Conservation (phyloP, 2,888 invertebrate species). For the Dryobotodes eremita region DNA sequence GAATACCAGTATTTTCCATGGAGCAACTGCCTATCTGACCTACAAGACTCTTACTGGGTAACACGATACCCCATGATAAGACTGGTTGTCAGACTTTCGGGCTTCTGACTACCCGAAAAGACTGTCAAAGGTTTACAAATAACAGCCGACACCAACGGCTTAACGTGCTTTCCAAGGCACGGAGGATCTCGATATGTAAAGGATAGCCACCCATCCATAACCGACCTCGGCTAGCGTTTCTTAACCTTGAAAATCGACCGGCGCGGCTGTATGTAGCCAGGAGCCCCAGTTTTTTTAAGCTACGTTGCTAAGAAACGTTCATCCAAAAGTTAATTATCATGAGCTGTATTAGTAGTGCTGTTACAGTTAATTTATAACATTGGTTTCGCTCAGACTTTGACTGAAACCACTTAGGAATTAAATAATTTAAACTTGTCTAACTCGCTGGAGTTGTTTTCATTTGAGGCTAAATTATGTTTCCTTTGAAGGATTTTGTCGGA, state of each 20-base stretch:
- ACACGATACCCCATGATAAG: not conserved
- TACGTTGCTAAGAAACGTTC: slow-evolving; percentile 8
- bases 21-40: not conserved
- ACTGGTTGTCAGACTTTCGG: not conserved
- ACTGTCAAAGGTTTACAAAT: not conserved
- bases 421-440: slow-evolving; percentile 28
- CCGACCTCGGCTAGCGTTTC: not conserved
- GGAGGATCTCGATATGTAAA: not conserved
- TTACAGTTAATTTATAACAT: slow-evolving; percentile 18
- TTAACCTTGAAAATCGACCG: not conserved
- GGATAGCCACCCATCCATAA: not conserved
- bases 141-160: not conserved
- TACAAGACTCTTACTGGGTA: no score
- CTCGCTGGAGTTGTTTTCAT: slow-evolving; percentile 12
- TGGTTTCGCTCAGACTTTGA: slow-evolving; percentile 24
- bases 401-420: slow-evolving; percentile 19
- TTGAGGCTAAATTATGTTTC: not conserved
- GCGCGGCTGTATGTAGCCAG: not conserved
- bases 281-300: not conserved
- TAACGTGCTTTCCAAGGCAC: not conserved
- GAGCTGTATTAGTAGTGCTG: slow-evolving; percentile 10
- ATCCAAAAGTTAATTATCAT: slow-evolving; percentile 8
- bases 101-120: not conserved
- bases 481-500: not conserved
- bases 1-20: not conserved